phyloP scores from a whole-genome alignment of 2,888 invertebrate genomes.

The Dolichopus griseipennis region DNA sequence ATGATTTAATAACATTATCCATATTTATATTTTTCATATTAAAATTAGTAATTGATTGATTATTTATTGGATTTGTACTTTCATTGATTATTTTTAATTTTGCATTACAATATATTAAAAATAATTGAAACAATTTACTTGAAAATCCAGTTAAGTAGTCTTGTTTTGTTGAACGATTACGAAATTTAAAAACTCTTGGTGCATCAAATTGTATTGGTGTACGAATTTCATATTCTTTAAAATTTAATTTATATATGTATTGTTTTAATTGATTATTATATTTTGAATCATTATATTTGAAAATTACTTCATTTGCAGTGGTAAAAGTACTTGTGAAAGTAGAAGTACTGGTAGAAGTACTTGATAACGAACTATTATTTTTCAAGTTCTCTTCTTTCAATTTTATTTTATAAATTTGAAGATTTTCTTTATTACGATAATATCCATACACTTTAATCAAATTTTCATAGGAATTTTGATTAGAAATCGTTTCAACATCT shows the following conservation, averaged over 20 bases:
- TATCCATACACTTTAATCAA: background rate
- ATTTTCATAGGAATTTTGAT: background rate
- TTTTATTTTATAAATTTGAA: background rate
- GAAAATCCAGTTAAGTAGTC: background rate
- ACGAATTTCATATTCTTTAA: background rate
- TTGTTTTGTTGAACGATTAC: background rate
- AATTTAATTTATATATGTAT: background rate
- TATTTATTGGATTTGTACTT: background rate
- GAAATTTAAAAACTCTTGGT: constrained; percentile 8
- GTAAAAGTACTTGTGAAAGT: no score
- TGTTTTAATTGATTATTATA: background rate
- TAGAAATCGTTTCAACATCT: background rate
- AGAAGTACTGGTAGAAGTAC: no score
- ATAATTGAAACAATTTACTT: background rate
- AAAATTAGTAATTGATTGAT: background rate
- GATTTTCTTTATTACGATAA: background rate
- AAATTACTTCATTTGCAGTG: background rate
- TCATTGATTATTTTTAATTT: background rate
- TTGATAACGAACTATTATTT: no score
- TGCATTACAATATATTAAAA: background rate
- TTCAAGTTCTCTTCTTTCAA: background rate
- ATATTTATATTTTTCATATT: background rate
- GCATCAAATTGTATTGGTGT: constrained; percentile 3
- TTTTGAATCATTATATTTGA: background rate
- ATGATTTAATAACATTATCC: background rate